Base-by-base conservation (phyloP, 2,888 invertebrate species). In the Myopa testacea region DNA sequence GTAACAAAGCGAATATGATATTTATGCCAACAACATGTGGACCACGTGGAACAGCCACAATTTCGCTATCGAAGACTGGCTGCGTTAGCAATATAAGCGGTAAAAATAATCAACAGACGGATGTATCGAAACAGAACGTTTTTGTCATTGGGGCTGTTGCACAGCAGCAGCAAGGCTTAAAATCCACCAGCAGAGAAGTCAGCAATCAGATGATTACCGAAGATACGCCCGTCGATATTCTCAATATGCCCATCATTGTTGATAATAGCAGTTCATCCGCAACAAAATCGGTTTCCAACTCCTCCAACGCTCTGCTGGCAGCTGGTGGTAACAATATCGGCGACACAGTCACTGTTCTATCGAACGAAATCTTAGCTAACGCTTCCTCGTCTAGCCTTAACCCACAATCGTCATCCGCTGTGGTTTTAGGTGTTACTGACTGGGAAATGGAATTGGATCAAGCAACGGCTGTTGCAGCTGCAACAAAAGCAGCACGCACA, bases 381-480 rank as follows among this genome's bases (percentile, higher is more conserved):
- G 58, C 74, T n/a, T 58, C 76, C 63, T 60, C 77, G 10, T 74
- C 79, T 19, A 78, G 79, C 45, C 26, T 75, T 40, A 58, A 78
- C n/a, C 10, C 67, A 60, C 19, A 69, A 74, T 67, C 67, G 71
- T n/a, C 74, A 75, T 34, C 75, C 70, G 71, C 86, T 67, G 84
- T 88, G 72, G 84, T 88, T 38, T 83, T 88, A 7, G 87, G 86
- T 78, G 86, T 86, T 19, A 88, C 88, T 34, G 92, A 92, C 82
- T 93, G 92, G 92, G 92, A 92, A 85, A 91, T 92, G 89, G 92
- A 92, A 83, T 85, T 92, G 65, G 92, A 92, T 80, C 91, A 92
- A 79, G 91, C 88, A 67, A 86, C 87, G 7, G 82, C 87, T 77
- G 78, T 80, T n/a, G 81, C 81, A 26, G 81, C 81, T n/a, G 76